Base-by-base conservation (phyloP, 2,888 invertebrate species). In the Lepidochitona cinerea region DNA sequence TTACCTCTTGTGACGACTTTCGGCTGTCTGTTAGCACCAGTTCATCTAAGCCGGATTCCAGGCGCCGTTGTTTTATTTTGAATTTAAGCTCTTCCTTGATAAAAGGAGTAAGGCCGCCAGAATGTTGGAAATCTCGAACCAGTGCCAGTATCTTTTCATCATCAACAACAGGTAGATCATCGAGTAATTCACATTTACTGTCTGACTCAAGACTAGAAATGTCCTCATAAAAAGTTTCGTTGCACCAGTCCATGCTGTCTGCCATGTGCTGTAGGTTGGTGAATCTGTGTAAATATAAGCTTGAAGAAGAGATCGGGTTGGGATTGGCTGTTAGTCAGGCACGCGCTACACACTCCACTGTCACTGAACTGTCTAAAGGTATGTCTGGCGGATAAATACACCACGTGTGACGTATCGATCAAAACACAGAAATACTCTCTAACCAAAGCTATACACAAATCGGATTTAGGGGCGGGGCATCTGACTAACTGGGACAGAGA, bases 51-150 rank as follows among this genome's bases (percentile, higher is more conserved):
- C 59, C 59, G 29, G 32, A 29, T 14, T 23, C 59, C 26, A 23
- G 5, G 2, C 59, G 59, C 12, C 59, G 59, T 59, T 59, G 29
- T 59, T 32, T 23, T 18, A 59, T 59, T 32, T 59, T 59, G 29
- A 59, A 2, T 59, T 59, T 59, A 23, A 59, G 59, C 29, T 59
- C 59, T 59, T 59, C 59, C 26, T 59, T 59, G 29, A 59, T 59
- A 23, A 59, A 29, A 23, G 59, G 59, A 1, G 59, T 59, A 32
- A 23, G 29, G 26, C 32, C 23, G 23, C 26, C 59, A 29, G 59
- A 29, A 29, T 59, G 29, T 59, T 59, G 59, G 23, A 59, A 23
- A 4, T 1, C 32, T 29, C 32, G 23, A 23, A 29, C 59, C 23
- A 59, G 26, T 18, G 59, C 59, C 29, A 59, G 59, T 59, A 59